Evolutionary conservation across 2,888 invertebrate species (phyloP), one percentile per base, ranked within the genome.

Genomic region (Drosophila borealis): DNA sequence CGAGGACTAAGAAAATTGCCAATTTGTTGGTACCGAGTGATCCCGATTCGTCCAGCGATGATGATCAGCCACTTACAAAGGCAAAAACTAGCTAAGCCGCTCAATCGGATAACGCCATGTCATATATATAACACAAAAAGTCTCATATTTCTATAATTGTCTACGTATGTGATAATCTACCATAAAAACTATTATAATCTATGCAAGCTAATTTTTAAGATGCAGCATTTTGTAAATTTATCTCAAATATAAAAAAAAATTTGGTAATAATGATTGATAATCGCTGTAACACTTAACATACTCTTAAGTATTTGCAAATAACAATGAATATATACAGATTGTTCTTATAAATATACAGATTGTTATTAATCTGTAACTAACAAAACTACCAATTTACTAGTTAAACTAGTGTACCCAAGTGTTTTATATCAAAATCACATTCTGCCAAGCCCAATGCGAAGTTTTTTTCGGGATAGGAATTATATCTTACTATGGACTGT

Each of bases 351-450:
- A 25, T 25, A 25, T 8, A 25, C 25, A 25, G 25, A 25, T 25
- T 34, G 3, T 36, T 10, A 10, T 36, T 36, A 13, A 17, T 14
- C 46, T 34, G 17, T 19, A 34, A 34, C 34, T 41, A 53, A 21
- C 25, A 41, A 25, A 29, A 17, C 33, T 41, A 49, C 11, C 10
- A 49, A 48, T 54, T 42, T 49, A 39, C 17, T 29, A 45, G 8
- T 44, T 65, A 81, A 10, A 81, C 81, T 0, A 81, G 82, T 39
- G 81, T 81, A 5, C 82, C 81, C 49, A 81, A 61, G 25, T 81
- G 61, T 19, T 81, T 50, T n/a, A 81, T 68, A 36, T 76, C 61
- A 4, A 41, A 39, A 14, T 37, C 41, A 25, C 25, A 9, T 29
- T 37, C 53, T 8, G 11, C 10, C 9, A 11, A 34, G 14, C 13